These are phyloP conservation scores for Leptopilina syphax DNA, from an alignment of 2,888 invertebrate genomes.

Conservation along the genomic window DNA sequence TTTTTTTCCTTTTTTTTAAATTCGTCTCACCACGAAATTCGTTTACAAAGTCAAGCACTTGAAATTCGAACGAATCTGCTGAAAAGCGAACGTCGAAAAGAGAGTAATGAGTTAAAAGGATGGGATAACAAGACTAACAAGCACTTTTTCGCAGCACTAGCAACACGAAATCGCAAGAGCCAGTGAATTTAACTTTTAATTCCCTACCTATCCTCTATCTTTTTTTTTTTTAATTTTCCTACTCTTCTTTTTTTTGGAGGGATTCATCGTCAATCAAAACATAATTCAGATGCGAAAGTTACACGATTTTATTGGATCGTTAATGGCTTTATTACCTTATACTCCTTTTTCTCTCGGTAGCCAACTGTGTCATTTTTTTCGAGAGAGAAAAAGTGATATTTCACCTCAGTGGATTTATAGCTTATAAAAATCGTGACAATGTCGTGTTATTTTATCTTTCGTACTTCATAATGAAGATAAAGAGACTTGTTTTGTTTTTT, in stretches of 20 bases:
- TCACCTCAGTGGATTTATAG: conserved; percentile 5
- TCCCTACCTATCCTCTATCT: neutral
- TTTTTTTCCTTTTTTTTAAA: neutral
- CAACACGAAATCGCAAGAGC: conserved; percentile 20
- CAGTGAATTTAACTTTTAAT: neutral
- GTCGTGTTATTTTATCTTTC: neutral
- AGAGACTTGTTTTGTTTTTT: neutral
- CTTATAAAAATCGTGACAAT: conserved; percentile 13
- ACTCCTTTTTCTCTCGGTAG: neutral
- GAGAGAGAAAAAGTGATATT: neutral
- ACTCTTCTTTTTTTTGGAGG: neutral
- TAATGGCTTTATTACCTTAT: conserved; percentile 23
- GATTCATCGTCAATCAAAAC: conserved; percentile 18
- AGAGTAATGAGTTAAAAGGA: conserved; percentile 35
- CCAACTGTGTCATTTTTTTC: conserved; percentile 26
- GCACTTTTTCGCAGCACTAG: conserved; percentile 24
- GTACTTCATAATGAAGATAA: neutral
- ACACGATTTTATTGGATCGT: conserved; percentile 43
- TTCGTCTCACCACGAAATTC: conserved; percentile 12
- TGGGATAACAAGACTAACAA: conserved; percentile 32
- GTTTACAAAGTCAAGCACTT: conserved; percentile 27
- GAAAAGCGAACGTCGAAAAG: conserved; percentile 29
- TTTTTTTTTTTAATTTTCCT: no score
- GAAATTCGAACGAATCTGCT: conserved; percentile 32
- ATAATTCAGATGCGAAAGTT: conserved; percentile 25